Evolutionary conservation across 2,888 invertebrate genomes (phyloP).

Genomic region (Pammene fasciana): DNA sequence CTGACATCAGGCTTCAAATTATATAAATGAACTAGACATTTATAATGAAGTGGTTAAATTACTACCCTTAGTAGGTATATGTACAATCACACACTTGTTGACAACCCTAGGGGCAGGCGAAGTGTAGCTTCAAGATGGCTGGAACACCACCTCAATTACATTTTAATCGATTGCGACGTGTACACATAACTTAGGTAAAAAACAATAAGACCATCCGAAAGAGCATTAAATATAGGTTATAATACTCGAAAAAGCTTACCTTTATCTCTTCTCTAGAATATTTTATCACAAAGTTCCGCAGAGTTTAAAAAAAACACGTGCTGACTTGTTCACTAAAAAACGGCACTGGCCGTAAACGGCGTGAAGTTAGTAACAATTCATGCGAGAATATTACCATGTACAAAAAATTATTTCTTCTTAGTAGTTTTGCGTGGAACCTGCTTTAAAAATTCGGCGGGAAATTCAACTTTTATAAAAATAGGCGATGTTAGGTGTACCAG

Average conservation of each 20-base stretch:
- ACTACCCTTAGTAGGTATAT: neutral
- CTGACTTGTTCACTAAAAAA: conserved; percentile 1
- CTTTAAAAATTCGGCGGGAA: conserved; percentile 9
- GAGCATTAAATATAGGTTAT: conserved; percentile 10
- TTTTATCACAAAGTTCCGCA: conserved; percentile 6
- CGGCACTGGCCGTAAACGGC: conserved; percentile 14
- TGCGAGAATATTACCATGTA: conserved; percentile 22
- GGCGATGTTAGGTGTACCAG: conserved; percentile 11
- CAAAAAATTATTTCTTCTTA: conserved; percentile 11
- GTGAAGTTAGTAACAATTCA: conserved; percentile 8
- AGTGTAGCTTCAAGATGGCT: conserved; percentile 19
- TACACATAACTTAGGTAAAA: conserved; percentile 13
- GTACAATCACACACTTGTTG: conserved; percentile 15
- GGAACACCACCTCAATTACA: conserved; percentile 9
- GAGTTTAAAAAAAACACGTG: neutral
- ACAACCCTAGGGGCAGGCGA: conserved; percentile 29
- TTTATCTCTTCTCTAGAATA: conserved; percentile 17
- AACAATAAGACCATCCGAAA: conserved; percentile 20
- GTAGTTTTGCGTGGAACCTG: conserved; percentile 6
- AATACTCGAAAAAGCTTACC: conserved; percentile 12
- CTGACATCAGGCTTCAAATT: too few relatives aligned
- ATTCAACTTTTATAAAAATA: conserved; percentile 8
- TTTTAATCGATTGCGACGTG: conserved; percentile 12
- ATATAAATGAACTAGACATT: too few relatives aligned
- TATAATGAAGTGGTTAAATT: too few relatives aligned